phyloP scores from a whole-genome alignment of 2,888 invertebrate genomes.

The Prosopocoilus inquinatus region DNA sequence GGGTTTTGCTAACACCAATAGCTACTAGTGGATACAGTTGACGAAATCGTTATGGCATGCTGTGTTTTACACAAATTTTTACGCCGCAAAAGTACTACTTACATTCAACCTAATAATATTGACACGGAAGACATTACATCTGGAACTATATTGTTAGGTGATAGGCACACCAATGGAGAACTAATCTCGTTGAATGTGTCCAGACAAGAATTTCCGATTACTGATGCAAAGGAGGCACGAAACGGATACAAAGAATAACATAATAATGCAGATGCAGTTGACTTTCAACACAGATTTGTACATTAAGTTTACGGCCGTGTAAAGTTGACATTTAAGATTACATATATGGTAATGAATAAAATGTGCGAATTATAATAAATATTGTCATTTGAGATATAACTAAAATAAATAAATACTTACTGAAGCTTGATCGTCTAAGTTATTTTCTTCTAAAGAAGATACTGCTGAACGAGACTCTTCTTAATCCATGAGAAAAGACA shows the following conservation, averaged over 20 bases:
- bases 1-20: slow-evolving; percentile 18
- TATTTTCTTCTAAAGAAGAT: slow-evolving; percentile 3
- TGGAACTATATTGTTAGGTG: slow-evolving; percentile 1
- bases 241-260: neutral
- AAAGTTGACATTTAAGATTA: neutral
- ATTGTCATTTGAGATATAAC: neutral
- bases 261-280: neutral
- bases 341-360: neutral
- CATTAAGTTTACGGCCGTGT: neutral
- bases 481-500: slow-evolving; percentile 7
- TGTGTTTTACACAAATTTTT: neutral
- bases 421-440: neutral
- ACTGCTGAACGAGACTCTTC: slow-evolving; percentile 6
- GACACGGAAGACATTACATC: neutral
- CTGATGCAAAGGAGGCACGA: neutral
- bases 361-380: neutral
- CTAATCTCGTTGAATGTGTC: neutral
- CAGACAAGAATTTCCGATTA: neutral
- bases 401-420: slow-evolving; percentile 2
- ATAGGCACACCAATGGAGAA: neutral
- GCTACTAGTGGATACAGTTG: slow-evolving; percentile 14
- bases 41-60: slow-evolving; percentile 24
- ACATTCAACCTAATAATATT: neutral
- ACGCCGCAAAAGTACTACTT: neutral
- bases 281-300: neutral